Evolutionary conservation across 2,113 vertebrate genomes (phyloP), one percentile per base, ranked within the genome.

Genomic region (Silurus asotus): DNA sequence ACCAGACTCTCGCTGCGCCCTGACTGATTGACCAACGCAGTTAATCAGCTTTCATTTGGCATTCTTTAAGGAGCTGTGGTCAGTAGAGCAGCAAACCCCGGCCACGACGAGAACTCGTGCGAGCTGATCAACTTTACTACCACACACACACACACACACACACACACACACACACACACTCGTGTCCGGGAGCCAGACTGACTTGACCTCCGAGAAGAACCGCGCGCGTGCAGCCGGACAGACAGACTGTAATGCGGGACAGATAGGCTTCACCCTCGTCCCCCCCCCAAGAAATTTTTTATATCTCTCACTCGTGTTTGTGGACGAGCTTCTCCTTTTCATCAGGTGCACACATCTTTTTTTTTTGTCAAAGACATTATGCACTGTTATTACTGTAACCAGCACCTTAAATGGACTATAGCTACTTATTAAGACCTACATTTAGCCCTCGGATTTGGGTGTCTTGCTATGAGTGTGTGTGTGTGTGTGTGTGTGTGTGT

Each of bases 81-180:
- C 37, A 82, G n/a, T 64, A 67, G n/a, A 84, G 25, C 77, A 58
- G 19, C 25, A 49, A 76, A 76, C 48, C 37, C n/a, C 87, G 11
- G 65, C 75, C 6, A 4, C 62, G 19, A 69, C 0, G 11, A 25
- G 65, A 81, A n/a, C 65, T 62, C 51, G n/a, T 2, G 78, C 78
- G 37, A 10, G n/a, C 65, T 58, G 28, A 13, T 28, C 58, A 86
- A 86, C 65, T 86, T 86, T 81, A 75, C 56, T 23, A 45, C 11
- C 10, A 82, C 5, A 72, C 78, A 49, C 58, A 64, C 45, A 59
- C 0, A 72, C 78, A 49, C 58, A 64, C 45, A 59, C 0, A 17
- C 10, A 82, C 5, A 72, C 78, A 49, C 58, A 64, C 45, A 59
- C 0, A 17, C 37, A 1, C 37, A 1, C 37, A 37, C 56, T 72